Percentiles rank a stretch among this genome's conserved stretches.
These are phyloP conservation scores for Pao palembangensis DNA, from an alignment of 2,113 vertebrate species.

Conservation along the genomic window DNA sequence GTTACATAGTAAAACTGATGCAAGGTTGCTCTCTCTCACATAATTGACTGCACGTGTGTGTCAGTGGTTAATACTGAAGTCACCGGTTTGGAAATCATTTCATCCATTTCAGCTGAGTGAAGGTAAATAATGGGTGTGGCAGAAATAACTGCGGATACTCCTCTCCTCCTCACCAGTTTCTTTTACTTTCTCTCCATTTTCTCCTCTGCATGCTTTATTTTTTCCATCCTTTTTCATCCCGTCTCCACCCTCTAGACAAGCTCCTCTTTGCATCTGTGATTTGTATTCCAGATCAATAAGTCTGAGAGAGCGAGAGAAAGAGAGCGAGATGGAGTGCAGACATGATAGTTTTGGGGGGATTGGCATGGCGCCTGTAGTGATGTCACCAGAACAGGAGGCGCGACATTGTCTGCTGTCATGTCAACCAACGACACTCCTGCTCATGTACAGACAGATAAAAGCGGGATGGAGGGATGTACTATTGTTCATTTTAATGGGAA, in stretches of 20 bases:
- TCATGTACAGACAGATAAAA: conserved; percentile 2
- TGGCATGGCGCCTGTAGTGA: conserved; percentile 61
- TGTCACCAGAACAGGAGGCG: conserved; percentile 59
- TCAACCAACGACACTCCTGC: conserved; percentile 45
- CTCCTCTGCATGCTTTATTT: background rate
- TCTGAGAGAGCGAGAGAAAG: conserved; percentile 27
- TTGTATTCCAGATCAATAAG: conserved; percentile 60
- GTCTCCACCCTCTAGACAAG: conserved; percentile 17
- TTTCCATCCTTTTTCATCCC: background rate
- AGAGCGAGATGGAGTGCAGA: conserved; percentile 2
- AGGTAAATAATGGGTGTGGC: conserved; percentile 22
- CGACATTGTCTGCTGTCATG: conserved; percentile 69
- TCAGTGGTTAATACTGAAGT: conserved; percentile 45
- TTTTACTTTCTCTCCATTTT: background rate
- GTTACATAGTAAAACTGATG: too few relatives aligned
- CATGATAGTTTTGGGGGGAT: conserved; percentile 34
- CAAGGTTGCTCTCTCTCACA: conserved; percentile 8
- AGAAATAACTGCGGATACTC: conserved; percentile 18
- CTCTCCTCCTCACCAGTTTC: background rate
- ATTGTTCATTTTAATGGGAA: conserved; percentile 1
- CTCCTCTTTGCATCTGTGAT: conserved; percentile 42
- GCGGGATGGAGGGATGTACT: conserved; percentile 12
- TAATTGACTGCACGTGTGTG: conserved; percentile 28
- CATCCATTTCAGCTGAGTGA: conserved; percentile 10
- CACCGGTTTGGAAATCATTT: conserved; percentile 39